Conservation (phyloP, 2,113 vertebrate genomes). For the Gopherus evgoodei region DNA sequence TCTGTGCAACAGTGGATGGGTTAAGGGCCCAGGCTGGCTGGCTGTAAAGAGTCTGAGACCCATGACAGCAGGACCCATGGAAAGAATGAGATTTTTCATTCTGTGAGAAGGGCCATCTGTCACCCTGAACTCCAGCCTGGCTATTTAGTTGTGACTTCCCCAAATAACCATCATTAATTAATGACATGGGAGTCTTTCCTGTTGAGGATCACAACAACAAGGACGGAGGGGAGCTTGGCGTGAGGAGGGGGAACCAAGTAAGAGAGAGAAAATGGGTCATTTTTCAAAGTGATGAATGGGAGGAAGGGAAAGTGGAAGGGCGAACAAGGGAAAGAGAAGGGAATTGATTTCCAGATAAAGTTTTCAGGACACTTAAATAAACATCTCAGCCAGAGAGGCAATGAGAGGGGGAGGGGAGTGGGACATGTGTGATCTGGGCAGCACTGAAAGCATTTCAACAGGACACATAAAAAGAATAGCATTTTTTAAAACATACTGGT, state of each 20-base stretch:
- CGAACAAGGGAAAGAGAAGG: conserved; percentile 55
- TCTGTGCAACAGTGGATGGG: not conserved
- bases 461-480: conserved; percentile 55
- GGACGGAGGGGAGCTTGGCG: not conserved
- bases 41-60: not conserved
- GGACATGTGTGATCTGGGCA: not conserved
- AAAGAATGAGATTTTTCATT: fast-evolving
- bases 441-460: conserved; percentile 11
- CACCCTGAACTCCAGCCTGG: not conserved
- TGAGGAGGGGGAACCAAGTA: not conserved
- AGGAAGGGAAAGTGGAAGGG: conserved; percentile 71
- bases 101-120: conserved; percentile 38
- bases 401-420: fast-evolving
- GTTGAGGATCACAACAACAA: conserved; percentile 2
- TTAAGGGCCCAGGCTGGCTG: not conserved
- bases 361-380: conserved; percentile 68
- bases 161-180: conserved; percentile 45
- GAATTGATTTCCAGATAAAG: conserved; percentile 70
- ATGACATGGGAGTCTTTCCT: conserved; percentile 21
- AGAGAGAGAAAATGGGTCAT: conserved; percentile 8
- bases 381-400: not conserved
- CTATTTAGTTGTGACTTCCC: conserved; percentile 18
- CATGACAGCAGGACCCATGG: fast-evolving
- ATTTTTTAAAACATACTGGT: not conserved
- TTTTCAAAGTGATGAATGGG: conserved; percentile 76